Base-by-base conservation (phyloP, 2,888 invertebrate genomes). In the Lochmaea capreae region DNA sequence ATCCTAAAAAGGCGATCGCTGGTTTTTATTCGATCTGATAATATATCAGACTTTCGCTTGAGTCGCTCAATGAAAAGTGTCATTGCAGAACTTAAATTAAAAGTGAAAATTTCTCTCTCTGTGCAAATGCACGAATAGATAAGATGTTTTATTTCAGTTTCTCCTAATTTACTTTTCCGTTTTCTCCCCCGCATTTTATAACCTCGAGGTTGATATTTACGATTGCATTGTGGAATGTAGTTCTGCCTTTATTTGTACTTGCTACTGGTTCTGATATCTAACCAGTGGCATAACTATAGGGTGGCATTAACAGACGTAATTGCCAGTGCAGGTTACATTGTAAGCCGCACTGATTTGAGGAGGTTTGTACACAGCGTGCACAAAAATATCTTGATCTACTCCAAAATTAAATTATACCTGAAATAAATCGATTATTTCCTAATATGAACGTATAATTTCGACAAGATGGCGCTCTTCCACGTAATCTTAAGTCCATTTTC, bases 61-160 rank as follows among this genome's bases (percentile, higher is more conserved):
- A 22, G 18, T 57, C 61, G 57, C 16, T 43, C 42, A 18, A 4
- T 43, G 16, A 63, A 63, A 63, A 63, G 42, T 63, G 62, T 63
- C 62, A 63, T 43, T 63, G 43, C 43, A 46, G 62, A 43, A 33
- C 33, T 61, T 39, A 10, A 39, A 18, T 63, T 63, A 43, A 63
- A 43, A 63, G 43, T 63, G 62, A 63, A 63, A 63, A 63, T 63
- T 63, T 63, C 43, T 46, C 62, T 63, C 43, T 63, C 62, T 12
- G 11, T 63, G 18, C 43, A 39, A 63, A 63, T 43, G 61, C 61
- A 61, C 39, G 61, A 33, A 33, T 33, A 61, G 62, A 63, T 39
- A 63, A 16, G 11, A 18, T 18, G 43, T 46, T n/a, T 63, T 43
- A 43, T 43, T 63, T 18, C 16, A 43, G 62, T 63, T 63, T 63